phyloP scores from a whole-genome alignment of 2,797 vertebrate species.

The Thunnus albacares region DNA sequence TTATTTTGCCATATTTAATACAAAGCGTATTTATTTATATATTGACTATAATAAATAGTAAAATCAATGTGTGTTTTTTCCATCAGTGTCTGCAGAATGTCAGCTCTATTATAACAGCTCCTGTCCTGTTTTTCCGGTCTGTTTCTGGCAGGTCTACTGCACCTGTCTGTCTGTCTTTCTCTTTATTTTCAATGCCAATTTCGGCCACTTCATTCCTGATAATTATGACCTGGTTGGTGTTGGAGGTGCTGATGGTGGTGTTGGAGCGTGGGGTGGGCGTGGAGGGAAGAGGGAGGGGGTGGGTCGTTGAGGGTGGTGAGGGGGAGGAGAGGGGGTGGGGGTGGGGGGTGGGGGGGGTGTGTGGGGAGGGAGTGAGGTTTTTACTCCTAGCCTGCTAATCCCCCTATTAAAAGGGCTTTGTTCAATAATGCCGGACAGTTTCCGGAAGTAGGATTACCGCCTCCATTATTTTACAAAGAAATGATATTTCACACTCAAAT shows the following conservation, averaged over 20 bases:
- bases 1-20: background rate
- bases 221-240: slow-evolving; percentile 98
- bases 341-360: slow-evolving; percentile 64
- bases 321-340: background rate
- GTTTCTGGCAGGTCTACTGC: slow-evolving; percentile 70
- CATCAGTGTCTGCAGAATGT: background rate
- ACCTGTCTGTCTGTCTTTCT: slow-evolving; percentile 87
- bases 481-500: slow-evolving; percentile 97
- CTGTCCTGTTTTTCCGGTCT: slow-evolving; percentile 32
- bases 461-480: slow-evolving; percentile 96
- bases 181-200: slow-evolving; percentile 89
- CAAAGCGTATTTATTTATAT: background rate
- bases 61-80: background rate
- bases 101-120: slow-evolving; percentile 19
- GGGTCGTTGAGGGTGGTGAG: slow-evolving; percentile 71
- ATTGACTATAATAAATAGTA: background rate
- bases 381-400: slow-evolving; percentile 95
- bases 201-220: slow-evolving; percentile 91
- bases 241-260: slow-evolving; percentile 77
- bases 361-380: slow-evolving; percentile 87
- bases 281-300: slow-evolving; percentile 39
- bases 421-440: slow-evolving; percentile 99
- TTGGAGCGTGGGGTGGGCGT: slow-evolving; percentile 75
- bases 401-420: slow-evolving; percentile 97
- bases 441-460: slow-evolving; percentile 99